Conservation (phyloP, 2,888 invertebrate genomes). For the Cremastinae sp. region DNA sequence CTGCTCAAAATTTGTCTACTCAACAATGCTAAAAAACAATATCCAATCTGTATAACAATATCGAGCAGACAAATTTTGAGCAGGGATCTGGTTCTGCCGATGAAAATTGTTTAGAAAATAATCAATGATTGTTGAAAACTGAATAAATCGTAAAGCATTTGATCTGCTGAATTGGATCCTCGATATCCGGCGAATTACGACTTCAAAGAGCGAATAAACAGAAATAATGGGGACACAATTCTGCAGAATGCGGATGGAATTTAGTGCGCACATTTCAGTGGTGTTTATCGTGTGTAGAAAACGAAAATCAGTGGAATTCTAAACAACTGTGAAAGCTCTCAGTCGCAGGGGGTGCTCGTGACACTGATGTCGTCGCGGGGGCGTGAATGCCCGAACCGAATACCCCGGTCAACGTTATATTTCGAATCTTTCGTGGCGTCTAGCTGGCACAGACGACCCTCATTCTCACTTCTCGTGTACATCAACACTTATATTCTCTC, state of each 20-base stretch:
- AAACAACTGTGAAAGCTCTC: slow-evolving; percentile 59
- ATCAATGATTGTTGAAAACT: neutral
- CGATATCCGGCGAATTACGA: no score
- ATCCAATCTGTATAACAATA: no score
- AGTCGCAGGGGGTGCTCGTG: slow-evolving; percentile 14
- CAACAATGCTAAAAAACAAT: no score
- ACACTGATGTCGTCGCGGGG: slow-evolving; percentile 10
- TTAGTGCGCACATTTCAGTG: neutral
- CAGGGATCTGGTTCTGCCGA: no score
- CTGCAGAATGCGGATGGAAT: neutral
- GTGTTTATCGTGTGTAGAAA: slow-evolving; percentile 5
- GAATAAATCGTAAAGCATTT: no score
- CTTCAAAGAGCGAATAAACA: no score
- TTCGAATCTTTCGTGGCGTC: slow-evolving; percentile 57
- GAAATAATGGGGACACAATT: no score
- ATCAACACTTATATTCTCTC: slow-evolving; percentile 29
- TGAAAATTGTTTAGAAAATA: no score
- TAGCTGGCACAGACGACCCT: slow-evolving; percentile 43
- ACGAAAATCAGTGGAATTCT: slow-evolving; percentile 43
- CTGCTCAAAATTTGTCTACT: no score
- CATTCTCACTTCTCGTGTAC: slow-evolving; percentile 26
- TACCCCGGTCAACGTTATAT: slow-evolving; percentile 59
- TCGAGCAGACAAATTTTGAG: no score
- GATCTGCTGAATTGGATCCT: no score
- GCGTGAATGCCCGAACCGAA: slow-evolving; percentile 37